Percentiles rank a stretch among this genome's conserved stretches.
phyloP scores from a whole-genome alignment of 2,888 invertebrate genomes.

The Himalopsyche japonica region DNA sequence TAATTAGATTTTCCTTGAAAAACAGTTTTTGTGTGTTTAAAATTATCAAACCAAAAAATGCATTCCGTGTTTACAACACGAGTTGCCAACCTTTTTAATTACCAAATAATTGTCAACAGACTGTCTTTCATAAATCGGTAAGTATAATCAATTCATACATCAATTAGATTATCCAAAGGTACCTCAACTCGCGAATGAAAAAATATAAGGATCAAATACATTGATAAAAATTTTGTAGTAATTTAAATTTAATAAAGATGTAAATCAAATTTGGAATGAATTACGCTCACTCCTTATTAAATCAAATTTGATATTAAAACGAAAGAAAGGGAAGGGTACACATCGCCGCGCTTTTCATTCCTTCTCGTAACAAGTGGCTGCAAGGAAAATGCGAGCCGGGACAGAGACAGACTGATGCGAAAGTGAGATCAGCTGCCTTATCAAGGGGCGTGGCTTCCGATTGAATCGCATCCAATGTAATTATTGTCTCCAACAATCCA shows the following conservation, averaged over 20 bases:
- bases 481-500: background rate
- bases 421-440: background rate
- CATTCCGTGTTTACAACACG: too few relatives aligned
- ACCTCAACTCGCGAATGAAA: too few relatives aligned
- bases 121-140: too few relatives aligned
- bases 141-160: too few relatives aligned
- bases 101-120: too few relatives aligned
- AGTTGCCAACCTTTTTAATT: too few relatives aligned
- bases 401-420: background rate
- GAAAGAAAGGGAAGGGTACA: background rate
- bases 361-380: slow-evolving; percentile 7
- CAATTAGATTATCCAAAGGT: too few relatives aligned
- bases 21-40: too few relatives aligned
- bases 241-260: background rate
- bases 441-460: background rate
- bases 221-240: too few relatives aligned
- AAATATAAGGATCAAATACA: too few relatives aligned
- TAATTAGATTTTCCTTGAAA: too few relatives aligned
- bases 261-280: background rate
- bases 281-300: background rate
- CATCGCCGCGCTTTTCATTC: background rate
- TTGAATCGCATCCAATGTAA: slow-evolving; percentile 1
- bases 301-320: background rate
- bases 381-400: background rate
- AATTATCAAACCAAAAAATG: too few relatives aligned